phyloP scores from a whole-genome alignment of 1,140 invertebrate genomes.

The Hyles vespertilio region DNA sequence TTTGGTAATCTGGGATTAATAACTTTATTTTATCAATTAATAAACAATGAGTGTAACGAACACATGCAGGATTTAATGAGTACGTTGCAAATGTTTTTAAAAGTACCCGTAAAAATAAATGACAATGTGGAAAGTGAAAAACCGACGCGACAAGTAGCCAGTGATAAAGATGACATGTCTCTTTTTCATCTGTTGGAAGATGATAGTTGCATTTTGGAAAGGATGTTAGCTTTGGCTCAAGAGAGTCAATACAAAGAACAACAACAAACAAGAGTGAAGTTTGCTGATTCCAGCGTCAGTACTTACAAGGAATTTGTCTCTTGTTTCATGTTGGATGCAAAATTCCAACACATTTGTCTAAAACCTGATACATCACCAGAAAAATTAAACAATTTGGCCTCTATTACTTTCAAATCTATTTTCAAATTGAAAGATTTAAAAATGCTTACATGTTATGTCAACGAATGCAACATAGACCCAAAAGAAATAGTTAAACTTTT shows the following conservation, averaged over 20 bases:
- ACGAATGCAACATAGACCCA: conserved; percentile 76
- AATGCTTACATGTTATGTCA: conserved; percentile 72
- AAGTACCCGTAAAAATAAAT: conserved; percentile 20
- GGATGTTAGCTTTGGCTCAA: conserved; percentile 56
- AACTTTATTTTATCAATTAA: conserved; percentile 48
- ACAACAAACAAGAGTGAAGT: conserved; percentile 54
- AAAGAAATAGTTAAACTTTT: conserved; percentile 79
- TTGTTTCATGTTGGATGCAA: conserved; percentile 76
- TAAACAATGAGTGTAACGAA: conserved; percentile 40
- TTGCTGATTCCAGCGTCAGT: conserved; percentile 44
- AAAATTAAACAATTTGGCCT: conserved; percentile 70
- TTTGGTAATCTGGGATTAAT: conserved; percentile 47
- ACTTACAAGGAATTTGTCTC: conserved; percentile 55
- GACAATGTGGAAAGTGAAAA: too few relatives aligned
- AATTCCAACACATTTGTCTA: conserved; percentile 44
- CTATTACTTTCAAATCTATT: conserved; percentile 78
- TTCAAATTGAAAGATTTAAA: conserved; percentile 75
- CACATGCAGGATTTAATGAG: conserved; percentile 40
- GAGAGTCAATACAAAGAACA: conserved; percentile 59
- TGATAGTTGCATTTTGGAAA: conserved; percentile 63
- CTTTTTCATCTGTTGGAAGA: conserved; percentile 56
- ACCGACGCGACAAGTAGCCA: too few relatives aligned
- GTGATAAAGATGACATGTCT: conserved; percentile 10
- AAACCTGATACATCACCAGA: conserved; percentile 59
- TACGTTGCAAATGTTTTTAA: conserved; percentile 35